Percentiles rank a stretch among this genome's conserved stretches.
phyloP scores from a whole-genome alignment of 2,888 invertebrate genomes.

The Euzetes globulus region DNA sequence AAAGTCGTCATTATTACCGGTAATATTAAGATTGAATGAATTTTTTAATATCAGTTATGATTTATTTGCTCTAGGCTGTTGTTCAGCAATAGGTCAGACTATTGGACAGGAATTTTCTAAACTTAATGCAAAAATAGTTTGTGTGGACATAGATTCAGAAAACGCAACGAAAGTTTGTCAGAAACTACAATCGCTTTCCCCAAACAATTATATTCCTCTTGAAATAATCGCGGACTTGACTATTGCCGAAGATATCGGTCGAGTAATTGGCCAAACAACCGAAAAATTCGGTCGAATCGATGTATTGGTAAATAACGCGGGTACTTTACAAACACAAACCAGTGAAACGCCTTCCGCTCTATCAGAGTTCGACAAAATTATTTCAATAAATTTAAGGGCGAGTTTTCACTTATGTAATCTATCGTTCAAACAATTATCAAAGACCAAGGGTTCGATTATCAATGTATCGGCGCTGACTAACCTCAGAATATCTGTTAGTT shows the following conservation, averaged over 20 bases:
- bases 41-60: neutral
- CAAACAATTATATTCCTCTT: neutral
- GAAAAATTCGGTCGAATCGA: slow-evolving; percentile 19
- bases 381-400: slow-evolving; percentile 26
- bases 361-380: slow-evolving; percentile 22
- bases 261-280: slow-evolving; percentile 10
- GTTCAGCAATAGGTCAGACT: neutral
- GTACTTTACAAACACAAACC: neutral
- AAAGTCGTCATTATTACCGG: slow-evolving; percentile 1
- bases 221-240: neutral
- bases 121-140: neutral
- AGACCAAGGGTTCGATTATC: slow-evolving; percentile 23
- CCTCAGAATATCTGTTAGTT: slow-evolving; percentile 2
- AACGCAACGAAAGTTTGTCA: neutral
- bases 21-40: neutral
- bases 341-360: neutral
- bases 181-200: neutral
- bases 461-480: slow-evolving; percentile 12
- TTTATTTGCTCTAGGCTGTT: neutral
- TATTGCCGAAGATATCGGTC: neutral
- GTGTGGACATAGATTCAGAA: neutral
- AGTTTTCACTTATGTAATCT: slow-evolving; percentile 22
- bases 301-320: slow-evolving; percentile 32
- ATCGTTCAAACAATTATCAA: neutral
- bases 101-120: neutral